Conservation (phyloP, 2,113 vertebrate species). For the Coregonus clupeaformis region DNA sequence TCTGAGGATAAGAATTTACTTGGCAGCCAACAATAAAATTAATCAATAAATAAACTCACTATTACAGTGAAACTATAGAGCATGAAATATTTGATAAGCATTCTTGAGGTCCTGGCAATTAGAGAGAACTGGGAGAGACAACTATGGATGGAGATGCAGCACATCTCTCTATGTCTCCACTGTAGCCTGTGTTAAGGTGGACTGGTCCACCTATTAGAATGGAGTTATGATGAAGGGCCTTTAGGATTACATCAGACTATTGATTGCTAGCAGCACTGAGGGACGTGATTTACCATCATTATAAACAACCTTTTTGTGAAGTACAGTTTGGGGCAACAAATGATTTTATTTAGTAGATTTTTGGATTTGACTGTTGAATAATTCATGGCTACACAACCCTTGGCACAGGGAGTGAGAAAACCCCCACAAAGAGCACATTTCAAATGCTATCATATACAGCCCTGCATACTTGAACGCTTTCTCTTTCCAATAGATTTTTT, state of each 20-base stretch:
- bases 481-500: conserved; percentile 18
- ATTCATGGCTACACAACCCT: conserved; percentile 63
- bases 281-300: conserved; percentile 61
- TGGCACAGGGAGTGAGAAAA: conserved; percentile 29
- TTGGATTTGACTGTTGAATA: conserved; percentile 64
- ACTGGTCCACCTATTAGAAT: background rate
- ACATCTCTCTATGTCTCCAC: background rate
- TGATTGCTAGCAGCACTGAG: conserved; percentile 51
- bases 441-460: conserved; percentile 25
- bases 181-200: background rate
- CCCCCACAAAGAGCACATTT: conserved; percentile 41
- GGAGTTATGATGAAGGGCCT: conserved; percentile 24
- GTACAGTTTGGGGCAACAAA: conserved; percentile 62
- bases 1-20: background rate
- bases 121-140: background rate
- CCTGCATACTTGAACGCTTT: conserved; percentile 22
- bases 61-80: background rate
- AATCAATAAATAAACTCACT: background rate
- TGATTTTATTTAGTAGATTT: conserved; percentile 72
- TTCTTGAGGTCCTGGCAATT: background rate
- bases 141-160: background rate
- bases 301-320: conserved; percentile 61
- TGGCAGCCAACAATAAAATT: background rate
- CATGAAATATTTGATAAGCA: background rate
- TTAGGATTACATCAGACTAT: conserved; percentile 60